Percentiles rank a stretch among this genome's conserved stretches.
Conservation (phyloP, 2,113 vertebrate genomes). For the Hippocampus abdominalis region DNA sequence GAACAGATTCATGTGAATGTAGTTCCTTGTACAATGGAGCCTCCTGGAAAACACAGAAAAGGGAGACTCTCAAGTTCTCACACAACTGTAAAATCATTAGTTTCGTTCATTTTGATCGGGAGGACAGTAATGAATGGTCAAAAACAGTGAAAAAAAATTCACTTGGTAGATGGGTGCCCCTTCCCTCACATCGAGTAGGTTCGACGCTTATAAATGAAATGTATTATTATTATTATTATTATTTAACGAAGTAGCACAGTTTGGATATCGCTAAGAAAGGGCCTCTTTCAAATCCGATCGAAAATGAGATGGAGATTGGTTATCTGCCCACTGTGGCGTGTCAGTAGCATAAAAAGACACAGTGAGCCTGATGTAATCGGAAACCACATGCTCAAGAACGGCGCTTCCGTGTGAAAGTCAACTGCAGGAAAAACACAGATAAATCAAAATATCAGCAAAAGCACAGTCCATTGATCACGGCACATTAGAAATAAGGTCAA, state of each 20-base stretch:
- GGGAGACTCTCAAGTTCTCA: conserved; percentile 8
- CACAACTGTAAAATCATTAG: conserved; percentile 23
- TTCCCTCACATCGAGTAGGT: background rate
- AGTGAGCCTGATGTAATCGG: background rate
- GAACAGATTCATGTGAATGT: conserved; percentile 97
- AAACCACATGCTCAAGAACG: background rate
- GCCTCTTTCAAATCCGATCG: background rate
- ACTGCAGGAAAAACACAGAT: background rate
- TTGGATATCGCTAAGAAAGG: background rate
- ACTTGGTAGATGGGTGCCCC: background rate
- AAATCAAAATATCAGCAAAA: background rate
- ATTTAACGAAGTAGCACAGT: too few relatives aligned
- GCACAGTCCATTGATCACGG: background rate
- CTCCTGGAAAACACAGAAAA: conserved; percentile 75
- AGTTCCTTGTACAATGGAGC: conserved; percentile 95
- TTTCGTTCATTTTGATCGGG: background rate
- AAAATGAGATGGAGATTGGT: background rate
- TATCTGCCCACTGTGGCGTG: background rate
- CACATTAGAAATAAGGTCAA: background rate
- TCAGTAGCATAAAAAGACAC: background rate
- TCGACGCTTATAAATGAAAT: too few relatives aligned
- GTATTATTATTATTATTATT: too few relatives aligned
- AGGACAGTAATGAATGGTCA: background rate
- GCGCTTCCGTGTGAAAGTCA: background rate
- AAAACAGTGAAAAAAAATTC: background rate